These are phyloP conservation scores for Agrenia bidenticulata DNA, from an alignment of 2,888 invertebrate genomes.

Conservation along the genomic window DNA sequence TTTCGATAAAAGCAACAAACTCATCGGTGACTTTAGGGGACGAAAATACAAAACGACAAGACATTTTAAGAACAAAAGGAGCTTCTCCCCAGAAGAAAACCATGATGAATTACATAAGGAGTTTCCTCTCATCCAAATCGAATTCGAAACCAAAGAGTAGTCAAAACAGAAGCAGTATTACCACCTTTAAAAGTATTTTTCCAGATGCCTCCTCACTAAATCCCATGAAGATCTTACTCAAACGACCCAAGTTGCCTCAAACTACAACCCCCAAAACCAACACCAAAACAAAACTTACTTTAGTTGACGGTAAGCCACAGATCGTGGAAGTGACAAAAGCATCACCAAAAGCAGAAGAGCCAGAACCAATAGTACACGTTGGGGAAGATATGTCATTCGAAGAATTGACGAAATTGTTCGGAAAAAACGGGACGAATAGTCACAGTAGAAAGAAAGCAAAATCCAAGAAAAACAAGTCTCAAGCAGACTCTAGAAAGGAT, in stretches of 20 bases:
- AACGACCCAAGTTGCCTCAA: conserved; percentile 9
- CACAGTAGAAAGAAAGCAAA: neutral
- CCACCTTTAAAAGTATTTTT: neutral
- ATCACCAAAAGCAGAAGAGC: neutral
- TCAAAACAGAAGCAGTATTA: neutral
- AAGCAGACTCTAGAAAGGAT: conserved; percentile 17
- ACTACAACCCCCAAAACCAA: neutral
- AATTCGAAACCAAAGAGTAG: conserved; percentile 24
- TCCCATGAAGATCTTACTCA: conserved; percentile 12
- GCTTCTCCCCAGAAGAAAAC: neutral
- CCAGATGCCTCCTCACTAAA: conserved; percentile 9
- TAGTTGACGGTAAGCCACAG: conserved; percentile 36
- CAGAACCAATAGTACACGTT: conserved; percentile 35
- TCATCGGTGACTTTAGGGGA: neutral
- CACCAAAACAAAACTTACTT: conserved; percentile 27
- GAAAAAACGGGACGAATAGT: neutral
- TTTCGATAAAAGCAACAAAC: neutral
- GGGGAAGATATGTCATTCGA: conserved; percentile 48
- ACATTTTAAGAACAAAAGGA: neutral
- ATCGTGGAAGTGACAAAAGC: conserved; percentile 17
- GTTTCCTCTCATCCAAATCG: conserved; percentile 10
- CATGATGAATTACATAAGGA: conserved; percentile 16
- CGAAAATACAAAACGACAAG: no score
- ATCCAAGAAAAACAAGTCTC: conserved; percentile 25
- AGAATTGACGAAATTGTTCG: conserved; percentile 35